Evolutionary conservation across 1,140 invertebrate genomes (phyloP).

Genomic region (Nasonia longicornis): DNA sequence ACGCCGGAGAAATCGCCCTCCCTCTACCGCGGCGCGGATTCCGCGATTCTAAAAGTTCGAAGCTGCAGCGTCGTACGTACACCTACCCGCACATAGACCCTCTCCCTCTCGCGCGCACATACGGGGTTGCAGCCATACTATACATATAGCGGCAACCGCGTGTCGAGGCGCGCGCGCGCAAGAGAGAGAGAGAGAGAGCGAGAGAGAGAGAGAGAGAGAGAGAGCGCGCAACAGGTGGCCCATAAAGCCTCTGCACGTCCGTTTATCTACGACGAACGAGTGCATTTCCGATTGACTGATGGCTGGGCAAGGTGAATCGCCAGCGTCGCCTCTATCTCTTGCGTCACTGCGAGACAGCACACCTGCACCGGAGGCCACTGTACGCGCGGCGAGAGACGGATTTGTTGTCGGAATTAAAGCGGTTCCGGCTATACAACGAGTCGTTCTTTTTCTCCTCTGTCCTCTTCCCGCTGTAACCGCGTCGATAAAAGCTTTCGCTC

Average conservation of each 20-base stretch:
- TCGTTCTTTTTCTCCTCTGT: slow-evolving; percentile 12
- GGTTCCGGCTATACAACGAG: slow-evolving; percentile 10
- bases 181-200: background rate
- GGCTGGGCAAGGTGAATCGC: slow-evolving; percentile 55
- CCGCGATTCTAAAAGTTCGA: slow-evolving; percentile 56
- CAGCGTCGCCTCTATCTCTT: slow-evolving; percentile 14
- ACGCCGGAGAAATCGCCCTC: background rate
- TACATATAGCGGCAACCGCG: background rate
- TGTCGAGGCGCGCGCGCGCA: background rate
- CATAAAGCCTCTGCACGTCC: slow-evolving; percentile 57
- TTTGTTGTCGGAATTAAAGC: slow-evolving; percentile 33
- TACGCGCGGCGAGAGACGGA: slow-evolving; percentile 2
- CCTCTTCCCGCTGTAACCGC: background rate
- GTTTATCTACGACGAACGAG: slow-evolving; percentile 60
- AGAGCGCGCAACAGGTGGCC: slow-evolving; percentile 56
- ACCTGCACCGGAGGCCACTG: no score
- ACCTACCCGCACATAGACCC: background rate
- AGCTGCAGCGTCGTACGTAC: slow-evolving; percentile 12
- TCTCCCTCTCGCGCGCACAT: background rate
- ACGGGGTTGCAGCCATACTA: background rate
- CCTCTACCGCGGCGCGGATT: slow-evolving; percentile 43
- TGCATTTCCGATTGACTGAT: slow-evolving; percentile 61
- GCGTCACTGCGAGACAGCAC: background rate
- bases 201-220: slow-evolving; percentile 18
- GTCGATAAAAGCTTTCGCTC: slow-evolving; percentile 8